Conservation (phyloP, 2,113 vertebrate genomes). For the Corythaixoides concolor region DNA sequence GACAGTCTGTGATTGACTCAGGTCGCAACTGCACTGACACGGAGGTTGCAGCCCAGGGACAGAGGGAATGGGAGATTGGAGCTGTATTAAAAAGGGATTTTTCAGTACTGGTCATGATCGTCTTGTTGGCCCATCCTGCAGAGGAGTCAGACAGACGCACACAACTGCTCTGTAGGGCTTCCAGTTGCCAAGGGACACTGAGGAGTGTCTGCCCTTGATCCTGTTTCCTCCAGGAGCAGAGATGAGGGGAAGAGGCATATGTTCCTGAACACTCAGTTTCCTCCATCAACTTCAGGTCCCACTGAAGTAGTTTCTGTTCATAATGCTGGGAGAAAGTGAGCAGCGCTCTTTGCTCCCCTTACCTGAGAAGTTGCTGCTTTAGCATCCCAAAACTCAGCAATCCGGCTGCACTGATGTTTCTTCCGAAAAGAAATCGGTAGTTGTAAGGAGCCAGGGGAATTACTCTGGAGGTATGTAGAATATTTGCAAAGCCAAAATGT, state of each 20-base stretch:
- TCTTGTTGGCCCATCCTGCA: background rate
- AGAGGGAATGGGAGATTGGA: background rate
- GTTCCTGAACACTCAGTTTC: background rate
- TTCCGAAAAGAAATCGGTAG: background rate
- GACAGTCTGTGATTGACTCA: background rate
- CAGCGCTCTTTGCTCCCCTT: background rate
- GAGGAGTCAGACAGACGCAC: background rate
- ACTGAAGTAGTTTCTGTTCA: background rate
- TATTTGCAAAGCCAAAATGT: background rate
- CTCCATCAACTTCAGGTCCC: background rate
- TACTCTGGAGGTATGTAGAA: background rate
- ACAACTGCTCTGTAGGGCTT: background rate
- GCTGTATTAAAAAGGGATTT: background rate
- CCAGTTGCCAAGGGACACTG: background rate
- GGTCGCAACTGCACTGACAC: background rate
- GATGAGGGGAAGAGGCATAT: background rate
- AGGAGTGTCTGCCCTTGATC: background rate
- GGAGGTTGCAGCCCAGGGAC: background rate
- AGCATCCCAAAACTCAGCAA: background rate
- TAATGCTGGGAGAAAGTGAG: background rate
- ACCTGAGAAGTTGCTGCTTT: background rate
- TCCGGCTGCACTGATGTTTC: fast-evolving
- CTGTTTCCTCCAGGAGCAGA: background rate
- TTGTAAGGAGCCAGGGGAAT: background rate
- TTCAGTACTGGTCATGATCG: background rate